phyloP scores from a whole-genome alignment of 2,113 vertebrate species.

The Elgaria multicarinata region DNA sequence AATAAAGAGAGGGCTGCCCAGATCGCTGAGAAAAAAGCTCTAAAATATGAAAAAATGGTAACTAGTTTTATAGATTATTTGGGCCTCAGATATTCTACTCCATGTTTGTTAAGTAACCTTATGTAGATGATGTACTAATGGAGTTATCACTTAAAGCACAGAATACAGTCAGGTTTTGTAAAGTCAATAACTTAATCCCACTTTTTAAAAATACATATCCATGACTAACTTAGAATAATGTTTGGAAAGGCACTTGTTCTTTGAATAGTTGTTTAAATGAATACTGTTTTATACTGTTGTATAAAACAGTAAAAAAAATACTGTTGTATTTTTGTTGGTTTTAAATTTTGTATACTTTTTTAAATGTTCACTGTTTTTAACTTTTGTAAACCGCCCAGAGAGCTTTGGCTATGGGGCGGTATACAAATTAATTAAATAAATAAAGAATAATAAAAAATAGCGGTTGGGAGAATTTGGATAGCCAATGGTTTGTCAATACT shows the following conservation, averaged over 20 bases:
- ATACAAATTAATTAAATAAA: no score
- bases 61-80: conserved; percentile 26
- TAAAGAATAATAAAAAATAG: no score
- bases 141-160: neutral
- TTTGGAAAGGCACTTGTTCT: neutral
- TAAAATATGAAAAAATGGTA: conserved; percentile 85
- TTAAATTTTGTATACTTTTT: no score
- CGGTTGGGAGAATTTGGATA: neutral
- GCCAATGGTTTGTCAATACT: neutral
- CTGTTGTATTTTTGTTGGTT: no score
- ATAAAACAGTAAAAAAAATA: no score
- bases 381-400: no score
- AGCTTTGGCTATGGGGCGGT: no score
- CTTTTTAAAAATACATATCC: neutral
- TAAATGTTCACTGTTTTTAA: no score
- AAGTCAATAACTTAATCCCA: neutral
- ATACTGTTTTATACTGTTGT: no score
- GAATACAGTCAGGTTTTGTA: neutral
- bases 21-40: conserved; percentile 87
- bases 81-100: neutral
- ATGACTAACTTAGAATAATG: neutral
- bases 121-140: neutral
- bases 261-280: no score
- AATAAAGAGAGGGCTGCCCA: conserved; percentile 91
- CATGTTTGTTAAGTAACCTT: neutral